Conservation (phyloP, 2,113 vertebrate species). For the Riparia riparia region DNA sequence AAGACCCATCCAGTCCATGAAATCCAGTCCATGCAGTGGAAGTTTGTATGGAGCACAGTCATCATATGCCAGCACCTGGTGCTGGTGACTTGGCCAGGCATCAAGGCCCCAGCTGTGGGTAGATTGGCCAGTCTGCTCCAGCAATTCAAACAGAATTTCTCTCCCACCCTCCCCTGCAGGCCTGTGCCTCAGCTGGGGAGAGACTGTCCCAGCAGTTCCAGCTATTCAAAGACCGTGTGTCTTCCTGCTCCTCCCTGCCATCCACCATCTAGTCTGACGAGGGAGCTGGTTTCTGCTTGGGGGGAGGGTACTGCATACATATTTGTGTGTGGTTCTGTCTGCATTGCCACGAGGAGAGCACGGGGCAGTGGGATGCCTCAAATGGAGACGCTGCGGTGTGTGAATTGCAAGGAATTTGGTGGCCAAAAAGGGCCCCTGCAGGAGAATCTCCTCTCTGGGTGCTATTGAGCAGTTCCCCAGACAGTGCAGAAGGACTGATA, state of each 20-base stretch:
- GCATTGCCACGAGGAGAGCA: fast-evolving
- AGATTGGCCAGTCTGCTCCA: background rate
- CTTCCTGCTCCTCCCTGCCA: background rate
- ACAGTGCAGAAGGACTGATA: background rate
- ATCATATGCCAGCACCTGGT: fast-evolving
- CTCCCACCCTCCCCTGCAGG: background rate
- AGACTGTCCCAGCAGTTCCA: background rate
- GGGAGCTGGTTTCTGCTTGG: background rate
- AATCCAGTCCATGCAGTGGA: background rate
- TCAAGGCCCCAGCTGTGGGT: background rate
- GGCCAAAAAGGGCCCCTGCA: background rate
- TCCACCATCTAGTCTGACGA: background rate
- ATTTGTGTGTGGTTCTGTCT: background rate
- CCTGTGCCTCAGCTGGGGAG: background rate
- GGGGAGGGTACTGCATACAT: background rate
- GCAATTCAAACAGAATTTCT: background rate
- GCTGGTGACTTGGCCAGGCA: background rate
- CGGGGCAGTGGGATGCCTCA: background rate
- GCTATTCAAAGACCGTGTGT: background rate
- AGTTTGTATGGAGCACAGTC: background rate
- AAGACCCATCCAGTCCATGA: background rate
- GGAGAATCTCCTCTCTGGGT: background rate
- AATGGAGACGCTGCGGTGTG: background rate
- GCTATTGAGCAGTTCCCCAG: background rate
- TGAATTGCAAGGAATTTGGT: background rate